phyloP scores from a whole-genome alignment of 2,797 vertebrate species.

The Neostethus bicornis region DNA sequence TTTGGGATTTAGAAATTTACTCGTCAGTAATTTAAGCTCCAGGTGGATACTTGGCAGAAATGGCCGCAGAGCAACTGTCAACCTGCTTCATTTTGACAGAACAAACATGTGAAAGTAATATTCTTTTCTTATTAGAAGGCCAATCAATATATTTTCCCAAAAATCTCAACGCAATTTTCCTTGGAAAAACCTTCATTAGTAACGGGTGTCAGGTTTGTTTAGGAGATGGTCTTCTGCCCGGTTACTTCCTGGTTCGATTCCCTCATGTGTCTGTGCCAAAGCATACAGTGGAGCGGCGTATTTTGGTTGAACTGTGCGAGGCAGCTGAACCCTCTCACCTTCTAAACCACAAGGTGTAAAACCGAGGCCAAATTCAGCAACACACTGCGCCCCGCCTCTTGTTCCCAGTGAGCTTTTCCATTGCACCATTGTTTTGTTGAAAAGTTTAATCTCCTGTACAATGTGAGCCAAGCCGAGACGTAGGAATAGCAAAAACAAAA shows the following conservation, averaged over 20 bases:
- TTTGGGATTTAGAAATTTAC: too few relatives aligned
- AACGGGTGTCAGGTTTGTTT: slow-evolving; percentile 57
- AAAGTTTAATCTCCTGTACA: slow-evolving; percentile 43
- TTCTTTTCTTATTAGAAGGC: slow-evolving; percentile 20
- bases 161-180: slow-evolving; percentile 39
- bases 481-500: slow-evolving; percentile 53
- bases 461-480: slow-evolving; percentile 48
- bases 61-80: slow-evolving; percentile 14
- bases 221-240: slow-evolving; percentile 29
- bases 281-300: slow-evolving; percentile 24
- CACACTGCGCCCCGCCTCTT: slow-evolving; percentile 32
- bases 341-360: slow-evolving; percentile 25
- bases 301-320: slow-evolving; percentile 8
- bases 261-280: slow-evolving; percentile 46
- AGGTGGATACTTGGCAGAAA: too few relatives aligned
- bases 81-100: slow-evolving; percentile 4
- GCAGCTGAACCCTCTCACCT: slow-evolving; percentile 9
- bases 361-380: slow-evolving; percentile 40
- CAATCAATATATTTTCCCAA: slow-evolving; percentile 29
- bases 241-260: slow-evolving; percentile 52
- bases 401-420: slow-evolving; percentile 39
- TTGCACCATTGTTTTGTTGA: slow-evolving; percentile 51
- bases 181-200: slow-evolving; percentile 51
- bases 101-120: slow-evolving; percentile 19
- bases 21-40: too few relatives aligned